Evolutionary conservation across 2,113 vertebrate species (phyloP).

Genomic region (Irena cyanogastra): DNA sequence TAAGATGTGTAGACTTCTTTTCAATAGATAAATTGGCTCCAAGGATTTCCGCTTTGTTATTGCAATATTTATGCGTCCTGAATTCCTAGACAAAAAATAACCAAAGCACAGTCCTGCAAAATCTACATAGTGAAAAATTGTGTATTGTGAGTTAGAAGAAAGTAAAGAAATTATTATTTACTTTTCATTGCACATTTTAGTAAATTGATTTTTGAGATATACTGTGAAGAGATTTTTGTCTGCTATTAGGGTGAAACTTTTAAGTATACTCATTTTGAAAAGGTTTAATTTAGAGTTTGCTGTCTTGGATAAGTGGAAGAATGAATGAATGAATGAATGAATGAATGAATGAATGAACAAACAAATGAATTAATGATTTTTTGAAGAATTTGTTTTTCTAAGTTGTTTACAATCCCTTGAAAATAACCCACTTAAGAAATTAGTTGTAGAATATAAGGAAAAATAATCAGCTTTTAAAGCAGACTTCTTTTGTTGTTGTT

Average conservation of each 20-base stretch:
- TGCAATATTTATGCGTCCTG: not conserved
- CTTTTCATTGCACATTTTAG: not conserved
- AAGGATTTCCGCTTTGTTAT: not conserved
- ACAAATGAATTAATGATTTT: not conserved
- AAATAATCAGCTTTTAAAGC: not conserved
- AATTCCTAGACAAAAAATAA: not conserved
- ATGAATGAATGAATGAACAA: not conserved
- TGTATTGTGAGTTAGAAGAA: not conserved
- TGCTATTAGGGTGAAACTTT: not conserved
- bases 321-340: not conserved
- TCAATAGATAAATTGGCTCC: not conserved
- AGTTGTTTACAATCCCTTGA: not conserved
- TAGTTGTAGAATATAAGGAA: not conserved
- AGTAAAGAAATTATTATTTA: not conserved
- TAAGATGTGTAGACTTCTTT: not conserved
- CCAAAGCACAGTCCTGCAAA: not conserved
- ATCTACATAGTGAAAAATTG: not conserved
- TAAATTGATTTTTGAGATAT: not conserved
- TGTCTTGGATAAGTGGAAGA: not conserved
- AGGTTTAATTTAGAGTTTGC: not conserved
- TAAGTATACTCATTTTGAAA: not conserved
- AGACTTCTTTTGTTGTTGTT: not conserved
- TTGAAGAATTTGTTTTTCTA: not conserved
- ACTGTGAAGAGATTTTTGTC: not conserved
- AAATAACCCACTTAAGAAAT: not conserved